Evolutionary conservation across 2,888 invertebrate species (phyloP).

Genomic region (Cheilosia grossa): DNA sequence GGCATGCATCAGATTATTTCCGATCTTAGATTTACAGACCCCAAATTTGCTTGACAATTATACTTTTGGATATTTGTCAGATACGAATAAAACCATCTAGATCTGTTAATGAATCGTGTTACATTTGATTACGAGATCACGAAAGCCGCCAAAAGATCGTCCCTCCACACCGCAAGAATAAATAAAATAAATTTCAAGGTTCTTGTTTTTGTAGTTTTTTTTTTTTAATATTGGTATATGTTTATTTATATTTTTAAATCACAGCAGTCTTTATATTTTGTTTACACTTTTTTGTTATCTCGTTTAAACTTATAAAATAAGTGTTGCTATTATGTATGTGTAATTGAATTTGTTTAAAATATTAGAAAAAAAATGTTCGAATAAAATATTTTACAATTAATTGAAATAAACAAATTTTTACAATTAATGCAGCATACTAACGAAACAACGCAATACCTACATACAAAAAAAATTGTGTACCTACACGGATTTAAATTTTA

Average conservation of each 20-base stretch:
- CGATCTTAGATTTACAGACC: too few relatives aligned
- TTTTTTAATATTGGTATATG: conserved; percentile 75
- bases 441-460: conserved; percentile 26
- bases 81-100: too few relatives aligned
- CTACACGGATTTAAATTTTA: conserved; percentile 31
- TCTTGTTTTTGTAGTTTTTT: conserved; percentile 69
- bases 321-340: conserved; percentile 54
- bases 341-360: conserved; percentile 41
- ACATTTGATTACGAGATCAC: too few relatives aligned
- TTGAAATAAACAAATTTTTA: conserved; percentile 26
- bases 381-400: conserved; percentile 44
- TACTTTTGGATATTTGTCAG: too few relatives aligned
- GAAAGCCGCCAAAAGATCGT: background rate
- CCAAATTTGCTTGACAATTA: too few relatives aligned
- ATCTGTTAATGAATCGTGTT: too few relatives aligned
- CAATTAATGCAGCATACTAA: conserved; percentile 10
- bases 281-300: conserved; percentile 53
- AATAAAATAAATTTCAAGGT: background rate
- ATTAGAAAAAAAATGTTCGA: conserved; percentile 35
- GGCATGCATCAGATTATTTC: too few relatives aligned
- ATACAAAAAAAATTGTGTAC: conserved; percentile 12
- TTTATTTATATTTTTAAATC: conserved; percentile 81
- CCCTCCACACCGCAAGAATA: background rate
- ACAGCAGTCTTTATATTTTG: conserved; percentile 82
- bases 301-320: conserved; percentile 57